A percentile compares a stretch with the other conserved stretches of the same genome.
Conservation (phyloP, 2,888 invertebrate species). For the Tetrapedia diversipes region DNA sequence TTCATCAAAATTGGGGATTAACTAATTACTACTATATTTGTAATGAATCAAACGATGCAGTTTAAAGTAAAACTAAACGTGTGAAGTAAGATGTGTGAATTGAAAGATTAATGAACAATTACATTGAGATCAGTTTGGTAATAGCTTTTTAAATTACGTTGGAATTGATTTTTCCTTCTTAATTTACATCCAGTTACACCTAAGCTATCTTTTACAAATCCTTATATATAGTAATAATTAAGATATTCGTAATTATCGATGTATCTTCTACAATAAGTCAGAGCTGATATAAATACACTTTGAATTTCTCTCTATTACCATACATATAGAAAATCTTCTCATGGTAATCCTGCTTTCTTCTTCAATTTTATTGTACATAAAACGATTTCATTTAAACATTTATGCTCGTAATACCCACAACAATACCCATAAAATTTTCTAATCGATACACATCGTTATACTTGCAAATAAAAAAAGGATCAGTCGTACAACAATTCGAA, state of each 20-base stretch:
- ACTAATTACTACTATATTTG: too few species aligned
- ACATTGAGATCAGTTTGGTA: neutral
- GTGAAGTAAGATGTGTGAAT: neutral
- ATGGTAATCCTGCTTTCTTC: neutral
- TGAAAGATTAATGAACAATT: neutral
- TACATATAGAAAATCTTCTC: neutral
- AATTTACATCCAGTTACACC: neutral
- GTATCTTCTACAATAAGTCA: neutral
- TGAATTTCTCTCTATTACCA: neutral
- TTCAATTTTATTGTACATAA: neutral
- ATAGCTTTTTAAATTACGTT: neutral
- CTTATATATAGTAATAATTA: neutral
- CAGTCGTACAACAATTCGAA: neutral
- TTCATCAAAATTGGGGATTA: neutral
- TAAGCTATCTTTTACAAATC: too few species aligned
- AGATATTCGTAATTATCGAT: slow-evolving; percentile 2
- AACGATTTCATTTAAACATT: neutral
- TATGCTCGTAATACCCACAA: too few species aligned
- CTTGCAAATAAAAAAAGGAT: too few species aligned
- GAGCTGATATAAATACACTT: neutral
- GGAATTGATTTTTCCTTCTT: neutral
- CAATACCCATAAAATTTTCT: too few species aligned
- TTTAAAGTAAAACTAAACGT: neutral
- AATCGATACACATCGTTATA: too few species aligned
- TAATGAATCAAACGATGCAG: too few species aligned